These are phyloP conservation scores for Spisula subtruncata DNA, from an alignment of 2,888 invertebrate species.

Conservation along the genomic window DNA sequence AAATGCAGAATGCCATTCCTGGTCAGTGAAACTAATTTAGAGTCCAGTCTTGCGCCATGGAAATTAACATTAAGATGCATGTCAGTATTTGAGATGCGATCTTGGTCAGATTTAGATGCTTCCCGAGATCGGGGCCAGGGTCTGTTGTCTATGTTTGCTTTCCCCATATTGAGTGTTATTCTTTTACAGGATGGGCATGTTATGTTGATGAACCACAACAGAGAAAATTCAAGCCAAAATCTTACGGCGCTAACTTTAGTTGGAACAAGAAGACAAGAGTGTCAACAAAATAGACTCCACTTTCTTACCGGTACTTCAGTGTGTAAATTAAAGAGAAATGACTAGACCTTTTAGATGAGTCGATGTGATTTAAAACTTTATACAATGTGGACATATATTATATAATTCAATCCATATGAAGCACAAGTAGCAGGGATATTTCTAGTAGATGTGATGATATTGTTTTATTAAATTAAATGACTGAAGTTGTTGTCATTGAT, in stretches of 20 bases:
- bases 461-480: conserved; percentile 3
- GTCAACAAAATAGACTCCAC: conserved; percentile 94
- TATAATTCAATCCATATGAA: neutral
- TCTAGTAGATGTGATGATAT: conserved; percentile 9
- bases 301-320: neutral
- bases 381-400: neutral
- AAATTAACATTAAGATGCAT: too few relatives aligned
- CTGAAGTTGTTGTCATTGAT: neutral
- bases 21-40: too few relatives aligned
- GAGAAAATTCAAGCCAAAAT: conserved; percentile 93
- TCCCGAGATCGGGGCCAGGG: too few relatives aligned
- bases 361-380: neutral
- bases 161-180: neutral
- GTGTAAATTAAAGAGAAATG: neutral
- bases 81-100: too few relatives aligned
- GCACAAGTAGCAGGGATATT: neutral
- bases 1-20: too few relatives aligned
- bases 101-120: too few relatives aligned
- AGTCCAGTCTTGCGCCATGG: too few relatives aligned
- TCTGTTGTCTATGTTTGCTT: neutral
- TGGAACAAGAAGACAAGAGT: conserved; percentile 98
- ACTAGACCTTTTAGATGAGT: neutral
- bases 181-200: conserved; percentile 92
- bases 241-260: conserved; percentile 97
- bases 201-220: conserved; percentile 93